Evolutionary conservation across 2,797 vertebrate genomes (phyloP).

Genomic region (Agapornis canus): DNA sequence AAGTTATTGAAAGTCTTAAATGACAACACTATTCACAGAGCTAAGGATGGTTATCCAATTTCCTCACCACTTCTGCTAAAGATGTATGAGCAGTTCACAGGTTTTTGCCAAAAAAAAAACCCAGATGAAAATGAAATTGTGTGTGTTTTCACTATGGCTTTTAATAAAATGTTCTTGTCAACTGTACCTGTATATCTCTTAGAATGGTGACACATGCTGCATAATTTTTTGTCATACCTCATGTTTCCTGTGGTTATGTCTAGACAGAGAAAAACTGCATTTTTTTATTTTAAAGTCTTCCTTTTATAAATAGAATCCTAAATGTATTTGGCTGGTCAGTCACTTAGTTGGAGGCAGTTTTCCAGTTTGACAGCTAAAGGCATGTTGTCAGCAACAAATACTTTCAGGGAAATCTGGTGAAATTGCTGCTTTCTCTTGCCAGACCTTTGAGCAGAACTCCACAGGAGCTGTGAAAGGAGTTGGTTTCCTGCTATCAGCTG

Average conservation of each 20-base stretch:
- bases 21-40: not conserved
- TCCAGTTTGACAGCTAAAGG: not conserved
- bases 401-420: conserved; percentile 1
- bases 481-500: not conserved
- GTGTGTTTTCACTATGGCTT: not conserved
- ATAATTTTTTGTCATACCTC: not conserved
- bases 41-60: not conserved
- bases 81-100: not conserved
- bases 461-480: not conserved
- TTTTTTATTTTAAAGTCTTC: conserved; percentile 4
- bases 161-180: not conserved
- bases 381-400: not conserved
- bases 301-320: conserved; percentile 8
- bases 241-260: conserved; percentile 23
- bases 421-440: not conserved
- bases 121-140: not conserved
- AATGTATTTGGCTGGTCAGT: not conserved
- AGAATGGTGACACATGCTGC: not conserved
- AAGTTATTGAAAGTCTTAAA: not conserved
- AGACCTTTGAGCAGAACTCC: not conserved
- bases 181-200: not conserved
- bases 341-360: not conserved
- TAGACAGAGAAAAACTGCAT: conserved; percentile 26
- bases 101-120: not conserved
- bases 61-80: not conserved